Percentiles rank a stretch among this genome's conserved stretches.
These are phyloP conservation scores for Cheilosia vulpina DNA, from an alignment of 2,888 invertebrate species.

Conservation along the genomic window DNA sequence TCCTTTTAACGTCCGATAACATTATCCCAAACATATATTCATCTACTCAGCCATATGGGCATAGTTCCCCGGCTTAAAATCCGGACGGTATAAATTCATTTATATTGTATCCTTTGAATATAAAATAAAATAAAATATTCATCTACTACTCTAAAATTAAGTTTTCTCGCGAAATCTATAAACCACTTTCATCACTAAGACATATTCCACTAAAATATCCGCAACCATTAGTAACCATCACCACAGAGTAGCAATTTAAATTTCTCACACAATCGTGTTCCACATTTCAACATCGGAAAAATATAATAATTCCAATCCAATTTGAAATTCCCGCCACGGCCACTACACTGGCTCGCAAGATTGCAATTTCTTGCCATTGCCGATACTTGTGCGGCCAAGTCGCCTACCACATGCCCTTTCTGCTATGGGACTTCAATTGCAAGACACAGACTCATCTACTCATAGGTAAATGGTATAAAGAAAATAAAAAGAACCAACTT, in stretches of 20 bases:
- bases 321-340: constrained; percentile 63
- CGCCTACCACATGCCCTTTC: constrained; percentile 21
- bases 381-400: background rate
- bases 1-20: no score
- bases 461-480: background rate
- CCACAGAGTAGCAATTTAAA: constrained; percentile 48
- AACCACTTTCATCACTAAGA: no score
- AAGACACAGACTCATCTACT: background rate
- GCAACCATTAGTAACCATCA: constrained; percentile 43
- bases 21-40: no score
- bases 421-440: constrained; percentile 7
- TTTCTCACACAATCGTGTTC: constrained; percentile 60
- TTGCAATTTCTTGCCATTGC: constrained; percentile 34
- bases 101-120: no score
- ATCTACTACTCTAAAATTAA: no score
- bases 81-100: no score
- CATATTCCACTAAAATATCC: background rate
- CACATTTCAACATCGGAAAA: constrained; percentile 45
- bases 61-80: no score
- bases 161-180: no score
- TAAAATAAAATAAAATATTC: no score
- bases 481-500: background rate
- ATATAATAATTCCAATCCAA: constrained; percentile 51
- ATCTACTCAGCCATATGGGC: no score
- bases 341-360: constrained; percentile 5